Percentiles rank a stretch among this genome's conserved stretches.
These are phyloP conservation scores for Oryzias dopingdopingensis DNA, from an alignment of 2,797 vertebrate genomes.

Conservation along the genomic window DNA sequence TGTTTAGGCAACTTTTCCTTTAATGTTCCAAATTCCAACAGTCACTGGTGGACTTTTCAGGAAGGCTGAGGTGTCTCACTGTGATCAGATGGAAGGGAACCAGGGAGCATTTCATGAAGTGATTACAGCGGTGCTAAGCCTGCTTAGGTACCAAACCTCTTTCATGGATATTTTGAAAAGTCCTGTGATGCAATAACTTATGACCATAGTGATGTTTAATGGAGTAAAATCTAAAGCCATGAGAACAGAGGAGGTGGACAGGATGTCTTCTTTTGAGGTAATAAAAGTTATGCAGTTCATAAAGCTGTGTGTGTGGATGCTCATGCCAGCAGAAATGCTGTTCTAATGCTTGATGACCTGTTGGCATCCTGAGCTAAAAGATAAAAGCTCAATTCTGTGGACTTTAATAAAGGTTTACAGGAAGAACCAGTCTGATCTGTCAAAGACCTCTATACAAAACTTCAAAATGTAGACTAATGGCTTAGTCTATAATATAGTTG, in stretches of 20 bases:
- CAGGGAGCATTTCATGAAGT: neutral
- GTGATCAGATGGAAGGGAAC: neutral
- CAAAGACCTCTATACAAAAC: too few relatives aligned
- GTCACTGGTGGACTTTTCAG: neutral
- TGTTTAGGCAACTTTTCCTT: neutral
- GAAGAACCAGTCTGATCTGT: too few relatives aligned
- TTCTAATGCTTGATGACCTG: too few relatives aligned
- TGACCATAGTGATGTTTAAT: conserved; percentile 16
- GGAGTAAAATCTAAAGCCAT: conserved; percentile 36
- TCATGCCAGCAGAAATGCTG: too few relatives aligned
- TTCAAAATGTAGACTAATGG: too few relatives aligned
- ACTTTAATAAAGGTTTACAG: too few relatives aligned
- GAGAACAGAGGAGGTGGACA: conserved; percentile 17
- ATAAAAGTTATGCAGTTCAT: conserved; percentile 57
- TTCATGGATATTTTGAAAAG: conserved; percentile 22
- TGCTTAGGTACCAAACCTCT: conserved; percentile 8
- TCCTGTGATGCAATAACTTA: conserved; percentile 59
- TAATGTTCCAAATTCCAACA: too few relatives aligned
- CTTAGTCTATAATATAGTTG: too few relatives aligned
- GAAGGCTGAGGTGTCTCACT: conserved; percentile 1
- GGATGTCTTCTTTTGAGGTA: conserved; percentile 53
- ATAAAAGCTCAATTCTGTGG: too few relatives aligned
- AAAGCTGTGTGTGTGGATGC: conserved; percentile 14
- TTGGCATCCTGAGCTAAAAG: too few relatives aligned
- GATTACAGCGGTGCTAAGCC: conserved; percentile 19